phyloP scores from a whole-genome alignment of 1,140 invertebrate species.

The Marisa cornuarietis region DNA sequence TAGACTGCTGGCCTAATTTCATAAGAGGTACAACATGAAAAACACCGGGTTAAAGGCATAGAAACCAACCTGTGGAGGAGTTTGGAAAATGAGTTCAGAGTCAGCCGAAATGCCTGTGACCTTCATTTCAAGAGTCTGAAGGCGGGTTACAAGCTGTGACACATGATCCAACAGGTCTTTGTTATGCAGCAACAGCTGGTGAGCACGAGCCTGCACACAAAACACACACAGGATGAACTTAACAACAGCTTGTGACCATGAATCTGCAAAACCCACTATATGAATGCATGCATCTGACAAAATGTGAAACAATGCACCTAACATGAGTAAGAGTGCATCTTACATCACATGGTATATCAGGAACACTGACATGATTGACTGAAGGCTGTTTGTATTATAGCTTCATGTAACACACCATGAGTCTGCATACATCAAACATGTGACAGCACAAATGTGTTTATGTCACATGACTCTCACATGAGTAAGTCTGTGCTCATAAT shows the following conservation, averaged over 20 bases:
- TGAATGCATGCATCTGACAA: neutral
- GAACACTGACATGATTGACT: no score
- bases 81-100: constrained; percentile 35
- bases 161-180: constrained; percentile 90
- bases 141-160: constrained; percentile 78
- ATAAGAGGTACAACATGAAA: no score
- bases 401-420: no score
- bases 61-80: constrained; percentile 41
- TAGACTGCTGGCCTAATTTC: no score
- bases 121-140: constrained; percentile 82
- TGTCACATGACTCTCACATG: no score
- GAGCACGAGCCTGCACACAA: constrained; percentile 81
- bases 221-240: neutral
- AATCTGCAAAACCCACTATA: neutral
- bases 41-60: neutral
- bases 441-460: no score
- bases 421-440: no score
- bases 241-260: neutral
- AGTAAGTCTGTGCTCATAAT: no score
- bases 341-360: no score
- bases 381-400: no score
- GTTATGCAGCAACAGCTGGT: constrained; percentile 93
- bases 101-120: constrained; percentile 36
- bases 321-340: no score
- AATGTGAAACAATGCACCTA: no score